Base-by-base conservation (phyloP, 2,113 vertebrate species). In the Podilymbus podiceps region DNA sequence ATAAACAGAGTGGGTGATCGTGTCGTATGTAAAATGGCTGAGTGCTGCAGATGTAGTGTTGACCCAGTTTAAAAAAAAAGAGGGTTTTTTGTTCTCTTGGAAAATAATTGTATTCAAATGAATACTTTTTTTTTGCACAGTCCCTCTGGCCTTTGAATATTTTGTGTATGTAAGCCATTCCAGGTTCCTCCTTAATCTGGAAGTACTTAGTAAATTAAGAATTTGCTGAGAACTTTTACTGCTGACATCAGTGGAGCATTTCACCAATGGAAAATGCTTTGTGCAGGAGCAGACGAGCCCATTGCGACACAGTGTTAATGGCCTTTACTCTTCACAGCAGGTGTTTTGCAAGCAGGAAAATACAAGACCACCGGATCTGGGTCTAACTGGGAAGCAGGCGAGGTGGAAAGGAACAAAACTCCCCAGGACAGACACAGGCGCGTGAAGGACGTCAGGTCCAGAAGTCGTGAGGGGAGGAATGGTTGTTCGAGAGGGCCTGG, bases 1-100 rank as follows among this genome's bases (percentile, higher is more conserved):
- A 97, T 92, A 97, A 95, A 95, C 93, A 95, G 87, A 53, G 96
- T 93, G 97, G 97, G 97, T 96, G 96, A 96, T 91, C 53, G 42
- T 81, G 94, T 90, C 93, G 55, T 95, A 82, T 89, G 89, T 28
- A 90, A 98, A 98, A 97, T 33, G 97, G 98, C 98, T 97, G 97
- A 98, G 97, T 90, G 93, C 97, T 98, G 98, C 98, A 97, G 97
- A 98, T 89, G 97, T 50, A 97, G 89, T 46, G 49, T 6, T 97
- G 98, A 98, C 98, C 98, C 97, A 98, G 83, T 98, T 98, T 72
- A 74, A 93, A 84, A 91, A 69, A 83, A 42, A 72, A 18, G 23
- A 30, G 5, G n/a, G 5, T 30, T 17, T 96, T 97, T 97, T 92
- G 94, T 97, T 97, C 97, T 96, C 67, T 79, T 90, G 74, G 92